Evolutionary conservation across 2,797 vertebrate species (phyloP).

Genomic region (Myotis planiceps): DNA sequence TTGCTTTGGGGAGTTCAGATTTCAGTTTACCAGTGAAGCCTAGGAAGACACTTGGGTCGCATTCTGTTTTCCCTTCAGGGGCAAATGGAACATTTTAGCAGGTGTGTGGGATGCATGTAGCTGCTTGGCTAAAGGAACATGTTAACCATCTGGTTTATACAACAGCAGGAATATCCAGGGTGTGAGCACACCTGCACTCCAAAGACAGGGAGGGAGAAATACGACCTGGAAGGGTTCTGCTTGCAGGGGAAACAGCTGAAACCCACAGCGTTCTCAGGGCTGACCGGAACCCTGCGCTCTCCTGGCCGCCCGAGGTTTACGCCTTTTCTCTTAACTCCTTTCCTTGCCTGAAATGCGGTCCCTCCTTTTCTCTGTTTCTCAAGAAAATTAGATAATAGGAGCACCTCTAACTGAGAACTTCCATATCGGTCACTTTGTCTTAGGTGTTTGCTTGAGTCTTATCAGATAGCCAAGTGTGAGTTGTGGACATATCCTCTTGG

Average conservation of each 20-base stretch:
- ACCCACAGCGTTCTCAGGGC: no score
- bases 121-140: neutral
- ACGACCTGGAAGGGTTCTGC: neutral
- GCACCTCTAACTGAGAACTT: neutral
- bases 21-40: neutral
- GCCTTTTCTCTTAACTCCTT: neutral
- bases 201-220: neutral
- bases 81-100: neutral
- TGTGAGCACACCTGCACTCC: neutral
- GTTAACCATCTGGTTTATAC: neutral
- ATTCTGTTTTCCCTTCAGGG: neutral
- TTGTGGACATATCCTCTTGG: neutral
- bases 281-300: neutral
- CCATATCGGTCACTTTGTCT: neutral
- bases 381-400: neutral
- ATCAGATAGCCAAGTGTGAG: rapidly evolving
- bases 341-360: neutral
- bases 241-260: neutral
- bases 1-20: neutral
- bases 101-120: neutral
- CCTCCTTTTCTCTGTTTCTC: neutral
- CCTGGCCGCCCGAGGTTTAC: no score
- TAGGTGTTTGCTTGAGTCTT: neutral
- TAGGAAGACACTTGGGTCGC: neutral
- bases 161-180: neutral